Percentiles rank a stretch among this genome's conserved stretches.
phyloP scores from a whole-genome alignment of 2,113 vertebrate species.

The Rhea americana region DNA sequence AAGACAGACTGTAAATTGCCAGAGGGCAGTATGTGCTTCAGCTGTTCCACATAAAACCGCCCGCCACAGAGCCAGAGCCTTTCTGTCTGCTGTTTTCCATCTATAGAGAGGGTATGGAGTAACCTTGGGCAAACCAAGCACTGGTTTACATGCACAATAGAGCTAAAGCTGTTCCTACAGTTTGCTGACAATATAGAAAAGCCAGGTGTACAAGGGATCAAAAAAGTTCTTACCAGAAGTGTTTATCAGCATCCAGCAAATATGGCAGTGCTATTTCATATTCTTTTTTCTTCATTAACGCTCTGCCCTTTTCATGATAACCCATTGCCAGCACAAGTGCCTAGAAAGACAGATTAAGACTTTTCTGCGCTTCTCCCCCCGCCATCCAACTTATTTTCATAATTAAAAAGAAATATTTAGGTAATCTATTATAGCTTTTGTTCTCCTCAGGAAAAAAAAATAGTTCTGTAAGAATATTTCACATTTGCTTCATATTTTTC shows the following conservation, averaged over 20 bases:
- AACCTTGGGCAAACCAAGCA: background rate
- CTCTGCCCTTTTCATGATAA: slow-evolving; percentile 93
- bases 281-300: slow-evolving; percentile 92
- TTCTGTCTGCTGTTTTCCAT: background rate
- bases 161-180: background rate
- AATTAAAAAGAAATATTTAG: background rate
- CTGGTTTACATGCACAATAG: background rate
- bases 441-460: background rate
- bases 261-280: slow-evolving; percentile 87
- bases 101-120: background rate
- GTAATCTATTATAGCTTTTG: background rate
- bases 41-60: slow-evolving; percentile 8
- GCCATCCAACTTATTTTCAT: background rate
- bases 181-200: background rate
- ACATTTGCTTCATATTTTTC: background rate
- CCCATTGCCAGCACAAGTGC: slow-evolving; percentile 95
- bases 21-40: slow-evolving; percentile 17
- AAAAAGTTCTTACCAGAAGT: slow-evolving; percentile 85
- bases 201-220: background rate
- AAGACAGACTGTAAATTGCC: slow-evolving; percentile 6
- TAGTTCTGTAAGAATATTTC: background rate
- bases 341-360: slow-evolving; percentile 69
- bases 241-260: slow-evolving; percentile 90
- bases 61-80: slow-evolving; percentile 13
- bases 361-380: background rate